Evolutionary conservation across 2,888 invertebrate genomes (phyloP), one percentile per base, ranked within the genome.

Genomic region (Stenurella melanura): DNA sequence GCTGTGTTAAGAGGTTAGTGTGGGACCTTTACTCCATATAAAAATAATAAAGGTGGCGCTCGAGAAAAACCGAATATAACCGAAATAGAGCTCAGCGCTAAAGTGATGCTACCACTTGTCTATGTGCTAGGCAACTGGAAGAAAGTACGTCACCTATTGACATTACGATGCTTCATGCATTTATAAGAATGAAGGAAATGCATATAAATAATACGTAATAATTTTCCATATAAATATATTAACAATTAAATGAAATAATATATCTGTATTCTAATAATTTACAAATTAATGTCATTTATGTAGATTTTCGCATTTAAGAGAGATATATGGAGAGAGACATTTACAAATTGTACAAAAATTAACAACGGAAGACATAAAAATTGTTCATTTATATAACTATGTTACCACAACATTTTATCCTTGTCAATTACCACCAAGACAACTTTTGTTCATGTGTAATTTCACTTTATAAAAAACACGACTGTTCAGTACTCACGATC

Each of bases 281-380:
- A 34, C 64, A 61, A 61, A 30, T 61, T 61, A 42, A 34, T 42
- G 50, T 50, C 50, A 50, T 50, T 50, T 50, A 50, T n/a, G n/a
- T 50, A 50, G 50, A 50, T 17, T 50, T 50, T 50, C 15, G n/a
- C n/a, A 50, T 50, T 15, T 50, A n/a, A 50, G 50, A 50, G 50
- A 42, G 12, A 42, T 57, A 57, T 17, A 12, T 6, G 18, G 9
- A 18, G 19, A 57, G 19, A 58, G 58, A 58, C 21, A 58, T 61
- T 61, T 64, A 42, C 18, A 64, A 19, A 64, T 19, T 64, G 64
- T 42, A 64, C 64, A 64, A 64, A 38, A 64, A 64, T n/a, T 38
- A 38, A n/a, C 10, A 38, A 42, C 17, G 64, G 64, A 64, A 64
- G 64, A 64, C 64, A 9, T 64, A 64, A 64, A 64, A 64, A 64